Base-by-base conservation (phyloP, 2,113 vertebrate species). In the Grammomys dolichurus region DNA sequence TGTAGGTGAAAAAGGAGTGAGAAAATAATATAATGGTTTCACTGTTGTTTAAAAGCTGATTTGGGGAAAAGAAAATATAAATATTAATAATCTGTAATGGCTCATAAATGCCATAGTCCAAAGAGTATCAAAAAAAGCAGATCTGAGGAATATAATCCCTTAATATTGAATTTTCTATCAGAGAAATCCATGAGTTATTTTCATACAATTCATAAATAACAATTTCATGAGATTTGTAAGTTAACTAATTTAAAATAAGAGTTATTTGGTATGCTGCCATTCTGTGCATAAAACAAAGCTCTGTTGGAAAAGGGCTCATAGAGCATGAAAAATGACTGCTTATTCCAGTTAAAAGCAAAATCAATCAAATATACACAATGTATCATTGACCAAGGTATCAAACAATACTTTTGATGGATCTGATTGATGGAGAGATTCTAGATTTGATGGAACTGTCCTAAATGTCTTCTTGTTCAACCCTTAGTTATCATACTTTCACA, bases 91-190 rank as follows among this genome's bases (percentile, higher is more conserved):
- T 63, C 24, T 58, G 1, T 5, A 26, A 48, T 85, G 17, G 17
- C 31, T 87, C 26, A 87, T 46, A 77, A 72, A 3, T 22, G 93
- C 4, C 73, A 77, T 17, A 92, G 33, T 73, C 22, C 78, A 92
- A 96, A 87, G 4, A 80, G 22, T 10, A 14, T 14, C 43, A 56
- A 16, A 70, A 40, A 70, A 87, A 63, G 40, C 5, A 69, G 16
- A 69, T 82, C 65, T 40, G 22, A 11, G 10, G 9, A 67, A 78
- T 58, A 75, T 56, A 92, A 31, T 60, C 5, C 12, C 87, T 91
- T 89, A 87, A 81, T 67, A 70, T 89, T 93, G 12, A 91, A 43
- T 93, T 87, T 95, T 51, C 46, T 16, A 84, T 54, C 28, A 96
- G 19, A 73, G n/a, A 94, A 78, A 84, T 46, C 2, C 13, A 92